A percentile compares a stretch with the other conserved stretches of the same genome.
phyloP scores from a whole-genome alignment of 35 echinoderm and acorn worm genomes.

The Holothuria glaberrima region DNA sequence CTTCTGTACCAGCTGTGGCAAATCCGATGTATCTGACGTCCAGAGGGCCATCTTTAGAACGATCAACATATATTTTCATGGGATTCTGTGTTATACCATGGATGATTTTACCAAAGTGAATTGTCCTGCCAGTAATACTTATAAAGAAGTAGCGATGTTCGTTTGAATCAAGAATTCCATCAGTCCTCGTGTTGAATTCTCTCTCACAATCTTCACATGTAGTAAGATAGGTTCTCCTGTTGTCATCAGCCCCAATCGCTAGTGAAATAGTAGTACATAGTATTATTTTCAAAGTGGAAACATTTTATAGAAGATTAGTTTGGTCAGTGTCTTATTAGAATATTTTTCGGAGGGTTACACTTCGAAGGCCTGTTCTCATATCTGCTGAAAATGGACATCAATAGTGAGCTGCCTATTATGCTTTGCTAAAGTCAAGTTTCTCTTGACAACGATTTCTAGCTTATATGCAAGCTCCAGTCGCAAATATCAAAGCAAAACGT shows the following conservation, averaged over 20 bases:
- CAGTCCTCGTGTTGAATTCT: not conserved
- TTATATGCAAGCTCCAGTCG: no score
- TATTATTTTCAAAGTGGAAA: not conserved
- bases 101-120: not conserved
- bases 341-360: no score
- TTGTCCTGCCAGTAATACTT: constrained; percentile 10
- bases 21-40: constrained; percentile 19
- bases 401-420: no score
- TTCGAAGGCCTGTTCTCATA: no score
- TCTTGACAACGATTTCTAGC: no score
- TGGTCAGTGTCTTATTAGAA: no score
- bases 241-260: not conserved
- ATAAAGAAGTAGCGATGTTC: constrained; percentile 15
- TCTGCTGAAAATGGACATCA: no score
- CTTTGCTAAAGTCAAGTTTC: no score
- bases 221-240: constrained; percentile 10
- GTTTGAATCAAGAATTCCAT: not conserved
- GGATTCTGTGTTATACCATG: not conserved
- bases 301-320: no score
- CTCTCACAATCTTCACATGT: constrained; percentile 1
- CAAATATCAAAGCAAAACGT: no score
- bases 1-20: not conserved
- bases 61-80: constrained; percentile 25
- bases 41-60: not conserved
- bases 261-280: not conserved